Evolutionary conservation across 2,113 vertebrate species (phyloP).

Genomic region (Vombatus ursinus): DNA sequence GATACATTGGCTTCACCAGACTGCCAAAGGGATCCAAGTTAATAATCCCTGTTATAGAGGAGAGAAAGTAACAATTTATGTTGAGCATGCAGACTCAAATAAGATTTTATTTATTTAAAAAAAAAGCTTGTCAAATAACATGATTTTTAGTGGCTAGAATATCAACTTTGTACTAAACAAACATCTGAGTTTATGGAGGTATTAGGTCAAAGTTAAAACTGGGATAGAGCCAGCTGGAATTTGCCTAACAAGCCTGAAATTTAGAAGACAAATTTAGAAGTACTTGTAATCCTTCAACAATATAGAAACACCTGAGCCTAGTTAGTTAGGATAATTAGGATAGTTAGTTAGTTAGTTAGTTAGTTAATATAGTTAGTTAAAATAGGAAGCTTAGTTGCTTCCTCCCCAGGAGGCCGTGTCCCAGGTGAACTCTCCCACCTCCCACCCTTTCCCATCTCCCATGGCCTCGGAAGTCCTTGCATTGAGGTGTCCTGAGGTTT

Average conservation of each 20-base stretch:
- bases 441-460: background rate
- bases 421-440: background rate
- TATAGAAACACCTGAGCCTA: background rate
- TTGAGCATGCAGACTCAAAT: background rate
- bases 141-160: background rate
- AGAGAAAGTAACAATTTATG: conserved; percentile 6
- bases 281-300: background rate
- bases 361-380: background rate
- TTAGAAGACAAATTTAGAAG: background rate
- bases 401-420: background rate
- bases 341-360: background rate
- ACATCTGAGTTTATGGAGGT: background rate
- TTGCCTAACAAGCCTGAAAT: background rate
- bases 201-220: background rate
- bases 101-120: conserved; percentile 8
- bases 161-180: background rate
- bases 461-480: background rate
- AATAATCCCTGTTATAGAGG: background rate
- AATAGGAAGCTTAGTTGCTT: background rate
- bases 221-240: too few species aligned
- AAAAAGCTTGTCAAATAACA: background rate
- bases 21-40: too few species aligned
- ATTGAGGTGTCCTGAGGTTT: background rate
- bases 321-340: background rate
- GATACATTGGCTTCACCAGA: too few species aligned